A percentile compares a stretch with the other conserved stretches of the same genome.
Conservation (phyloP, 2,797 vertebrate genomes). For the Hyperoplus lanceolatus region DNA sequence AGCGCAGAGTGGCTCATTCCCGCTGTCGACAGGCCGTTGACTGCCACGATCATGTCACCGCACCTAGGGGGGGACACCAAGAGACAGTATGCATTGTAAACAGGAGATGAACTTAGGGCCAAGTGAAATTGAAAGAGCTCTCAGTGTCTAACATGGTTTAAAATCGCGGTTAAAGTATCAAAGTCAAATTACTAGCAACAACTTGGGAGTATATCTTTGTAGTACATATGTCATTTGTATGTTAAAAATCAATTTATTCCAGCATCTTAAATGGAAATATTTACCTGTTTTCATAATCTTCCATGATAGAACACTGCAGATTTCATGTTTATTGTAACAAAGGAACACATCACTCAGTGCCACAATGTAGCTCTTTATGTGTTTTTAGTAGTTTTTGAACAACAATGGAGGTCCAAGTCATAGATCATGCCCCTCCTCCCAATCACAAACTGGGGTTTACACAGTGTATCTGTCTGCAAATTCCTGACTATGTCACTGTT, state of each 20-base stretch:
- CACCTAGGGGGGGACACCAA: constrained; percentile 84
- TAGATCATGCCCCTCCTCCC: constrained; percentile 26
- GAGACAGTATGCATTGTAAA: constrained; percentile 19
- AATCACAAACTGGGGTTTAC: constrained; percentile 17
- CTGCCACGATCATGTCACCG: constrained; percentile 98
- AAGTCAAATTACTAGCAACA: no score
- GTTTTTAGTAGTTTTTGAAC: neutral
- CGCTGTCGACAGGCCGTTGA: constrained; percentile 94
- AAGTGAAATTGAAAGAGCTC: neutral
- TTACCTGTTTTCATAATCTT: no score
- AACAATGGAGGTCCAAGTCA: neutral
- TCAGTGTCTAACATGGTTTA: no score
- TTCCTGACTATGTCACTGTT: constrained; percentile 6
- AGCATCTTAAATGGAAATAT: no score
- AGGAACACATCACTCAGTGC: neutral
- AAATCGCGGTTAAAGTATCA: no score
- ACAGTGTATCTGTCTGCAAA: constrained; percentile 18
- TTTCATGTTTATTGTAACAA: neutral
- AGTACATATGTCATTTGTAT: no score
- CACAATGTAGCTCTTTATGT: neutral
- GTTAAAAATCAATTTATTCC: no score
- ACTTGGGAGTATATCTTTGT: no score
- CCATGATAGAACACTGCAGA: no score
- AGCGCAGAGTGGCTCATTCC: constrained; percentile 99
- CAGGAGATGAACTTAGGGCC: constrained; percentile 7